These are phyloP conservation scores for Enteromius fasciolatus DNA, from an alignment of 2,797 vertebrate species.

Conservation along the genomic window DNA sequence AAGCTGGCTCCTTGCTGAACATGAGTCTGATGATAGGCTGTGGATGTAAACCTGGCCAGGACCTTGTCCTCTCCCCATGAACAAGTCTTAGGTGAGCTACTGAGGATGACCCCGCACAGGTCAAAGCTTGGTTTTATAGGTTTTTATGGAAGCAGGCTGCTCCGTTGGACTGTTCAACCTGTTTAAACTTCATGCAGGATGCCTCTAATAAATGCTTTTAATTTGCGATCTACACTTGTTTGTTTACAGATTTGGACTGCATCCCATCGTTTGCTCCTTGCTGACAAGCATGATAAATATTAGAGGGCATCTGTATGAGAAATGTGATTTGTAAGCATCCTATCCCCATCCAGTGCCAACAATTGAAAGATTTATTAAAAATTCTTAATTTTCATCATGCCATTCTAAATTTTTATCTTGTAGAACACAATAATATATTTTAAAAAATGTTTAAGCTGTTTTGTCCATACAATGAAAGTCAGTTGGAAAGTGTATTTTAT, in stretches of 20 bases:
- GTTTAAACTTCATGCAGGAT: slow-evolving; percentile 54
- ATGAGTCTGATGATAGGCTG: slow-evolving; percentile 59
- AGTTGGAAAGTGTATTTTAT: not conserved
- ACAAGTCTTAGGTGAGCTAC: slow-evolving; percentile 7
- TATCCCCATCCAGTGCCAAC: slow-evolving; percentile 56
- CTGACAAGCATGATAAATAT: slow-evolving; percentile 66
- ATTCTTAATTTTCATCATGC: not conserved
- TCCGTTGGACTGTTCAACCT: not conserved
- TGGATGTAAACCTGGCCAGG: slow-evolving; percentile 41
- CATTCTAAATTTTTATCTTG: not conserved
- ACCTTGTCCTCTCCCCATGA: slow-evolving; percentile 6
- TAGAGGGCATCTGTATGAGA: slow-evolving; percentile 57
- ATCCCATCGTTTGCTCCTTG: slow-evolving; percentile 51
- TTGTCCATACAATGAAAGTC: no score
- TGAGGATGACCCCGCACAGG: slow-evolving; percentile 45
- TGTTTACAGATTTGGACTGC: slow-evolving; percentile 49
- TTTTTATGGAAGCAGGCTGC: not conserved
- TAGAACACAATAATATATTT: not conserved
- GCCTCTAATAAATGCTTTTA: slow-evolving; percentile 44
- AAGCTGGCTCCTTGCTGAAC: slow-evolving; percentile 47
- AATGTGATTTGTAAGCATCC: slow-evolving; percentile 48
- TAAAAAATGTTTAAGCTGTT: not conserved
- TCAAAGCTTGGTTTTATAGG: slow-evolving; percentile 56
- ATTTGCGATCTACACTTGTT: slow-evolving; percentile 59
- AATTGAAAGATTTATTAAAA: slow-evolving; percentile 8